Percentiles rank a stretch among this genome's conserved stretches.
These are phyloP conservation scores for Punctoribates punctum DNA, from an alignment of 2,888 invertebrate species.

Conservation along the genomic window DNA sequence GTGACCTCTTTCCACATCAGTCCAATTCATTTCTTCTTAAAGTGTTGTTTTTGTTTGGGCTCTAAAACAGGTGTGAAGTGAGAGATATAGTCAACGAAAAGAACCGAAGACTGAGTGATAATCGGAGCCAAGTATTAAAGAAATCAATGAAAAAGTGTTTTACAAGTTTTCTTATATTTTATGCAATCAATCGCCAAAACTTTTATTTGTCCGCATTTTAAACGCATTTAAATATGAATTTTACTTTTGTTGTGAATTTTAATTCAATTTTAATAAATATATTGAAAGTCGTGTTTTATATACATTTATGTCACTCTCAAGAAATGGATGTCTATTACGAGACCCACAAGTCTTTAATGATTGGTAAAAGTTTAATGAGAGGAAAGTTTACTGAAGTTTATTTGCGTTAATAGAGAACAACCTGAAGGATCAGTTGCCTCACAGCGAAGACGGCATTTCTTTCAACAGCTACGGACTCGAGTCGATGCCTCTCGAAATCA, in stretches of 20 bases:
- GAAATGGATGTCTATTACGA: slow-evolving; percentile 19
- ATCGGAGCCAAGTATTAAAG: neutral
- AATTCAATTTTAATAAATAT: slow-evolving; percentile 6
- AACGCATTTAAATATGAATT: slow-evolving; percentile 16
- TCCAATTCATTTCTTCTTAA: slow-evolving; percentile 24
- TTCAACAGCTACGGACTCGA: slow-evolving; percentile 22
- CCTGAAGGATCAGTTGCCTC: neutral
- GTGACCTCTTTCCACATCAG: slow-evolving; percentile 39
- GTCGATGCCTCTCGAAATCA: slow-evolving; percentile 36
- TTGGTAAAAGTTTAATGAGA: neutral
- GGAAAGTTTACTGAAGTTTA: neutral
- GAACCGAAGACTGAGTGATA: neutral
- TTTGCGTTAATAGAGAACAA: neutral
- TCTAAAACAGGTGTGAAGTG: neutral
- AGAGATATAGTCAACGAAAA: neutral
- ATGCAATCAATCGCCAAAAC: neutral
- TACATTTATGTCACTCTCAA: neutral
- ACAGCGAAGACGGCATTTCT: neutral
- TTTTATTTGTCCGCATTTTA: neutral
- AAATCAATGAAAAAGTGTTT: neutral
- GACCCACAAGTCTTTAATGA: slow-evolving; percentile 4
- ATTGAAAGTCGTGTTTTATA: neutral
- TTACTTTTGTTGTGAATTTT: slow-evolving; percentile 12
- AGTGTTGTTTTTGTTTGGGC: slow-evolving; percentile 27
- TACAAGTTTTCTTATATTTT: slow-evolving; percentile 4